These are phyloP conservation scores for Falco biarmicus DNA, from an alignment of 2,797 vertebrate species.

Conservation along the genomic window DNA sequence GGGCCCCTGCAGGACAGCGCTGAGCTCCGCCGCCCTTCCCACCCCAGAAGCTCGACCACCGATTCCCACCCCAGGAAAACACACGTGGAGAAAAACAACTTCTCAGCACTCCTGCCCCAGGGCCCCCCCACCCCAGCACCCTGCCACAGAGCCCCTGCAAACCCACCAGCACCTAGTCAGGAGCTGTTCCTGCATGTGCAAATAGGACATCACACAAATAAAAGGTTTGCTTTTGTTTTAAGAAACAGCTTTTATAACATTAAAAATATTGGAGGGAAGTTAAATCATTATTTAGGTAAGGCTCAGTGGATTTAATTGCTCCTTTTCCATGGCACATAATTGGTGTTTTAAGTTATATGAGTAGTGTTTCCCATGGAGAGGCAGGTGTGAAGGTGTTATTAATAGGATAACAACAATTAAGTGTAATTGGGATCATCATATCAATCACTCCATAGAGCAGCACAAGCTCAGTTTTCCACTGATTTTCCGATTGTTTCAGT, in stretches of 20 bases:
- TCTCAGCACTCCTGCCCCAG: fast-evolving
- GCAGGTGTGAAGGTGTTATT: slow-evolving; percentile 8
- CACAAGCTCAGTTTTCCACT: background rate
- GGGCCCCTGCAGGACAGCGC: background rate
- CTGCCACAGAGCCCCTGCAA: background rate
- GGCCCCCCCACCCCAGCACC: background rate
- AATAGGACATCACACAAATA: background rate
- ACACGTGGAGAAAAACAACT: background rate
- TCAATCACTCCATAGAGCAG: background rate
- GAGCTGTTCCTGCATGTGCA: fast-evolving
- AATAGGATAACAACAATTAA: slow-evolving; percentile 21
- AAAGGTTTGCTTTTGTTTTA: background rate
- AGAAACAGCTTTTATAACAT: background rate
- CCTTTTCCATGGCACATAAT: background rate
- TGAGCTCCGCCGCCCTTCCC: fast-evolving
- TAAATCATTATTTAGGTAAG: background rate
- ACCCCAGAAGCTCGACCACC: fast-evolving
- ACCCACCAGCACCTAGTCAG: fast-evolving
- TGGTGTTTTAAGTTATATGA: background rate
- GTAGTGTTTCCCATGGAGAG: background rate
- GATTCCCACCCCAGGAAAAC: background rate
- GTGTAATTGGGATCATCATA: background rate
- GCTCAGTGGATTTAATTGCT: background rate
- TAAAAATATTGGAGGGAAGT: background rate
- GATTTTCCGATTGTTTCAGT: fast-evolving